These are phyloP conservation scores for Rhegmatorhina hoffmannsi DNA, from an alignment of 2,113 vertebrate genomes.

Conservation along the genomic window DNA sequence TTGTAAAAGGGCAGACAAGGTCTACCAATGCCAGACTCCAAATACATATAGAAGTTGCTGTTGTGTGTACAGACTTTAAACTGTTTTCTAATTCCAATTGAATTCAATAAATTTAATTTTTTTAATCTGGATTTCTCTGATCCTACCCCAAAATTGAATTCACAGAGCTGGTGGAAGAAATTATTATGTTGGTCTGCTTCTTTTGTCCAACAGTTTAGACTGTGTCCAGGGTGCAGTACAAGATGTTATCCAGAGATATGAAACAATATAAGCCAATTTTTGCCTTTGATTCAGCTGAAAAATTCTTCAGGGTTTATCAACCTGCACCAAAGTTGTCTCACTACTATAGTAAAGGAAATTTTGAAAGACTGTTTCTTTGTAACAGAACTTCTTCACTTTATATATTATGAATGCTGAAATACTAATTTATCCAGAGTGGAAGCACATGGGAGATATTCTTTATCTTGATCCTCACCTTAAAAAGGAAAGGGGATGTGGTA, in stretches of 20 bases:
- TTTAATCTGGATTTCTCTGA: background rate
- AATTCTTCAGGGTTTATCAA: background rate
- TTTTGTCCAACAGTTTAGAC: background rate
- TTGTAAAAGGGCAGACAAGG: background rate
- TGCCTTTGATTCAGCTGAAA: background rate
- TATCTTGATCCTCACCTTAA: background rate
- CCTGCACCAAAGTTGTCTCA: background rate
- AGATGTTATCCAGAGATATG: background rate
- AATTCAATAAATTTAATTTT: constrained; percentile 19
- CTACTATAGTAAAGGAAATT: background rate
- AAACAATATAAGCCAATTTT: background rate
- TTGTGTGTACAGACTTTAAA: background rate
- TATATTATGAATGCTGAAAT: background rate
- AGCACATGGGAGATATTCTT: background rate
- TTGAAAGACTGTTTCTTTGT: background rate
- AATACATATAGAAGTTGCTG: background rate
- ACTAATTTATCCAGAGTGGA: background rate
- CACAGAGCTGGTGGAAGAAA: background rate
- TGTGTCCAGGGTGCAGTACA: background rate
- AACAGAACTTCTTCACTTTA: background rate
- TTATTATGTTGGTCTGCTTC: background rate
- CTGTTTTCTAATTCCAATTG: background rate
- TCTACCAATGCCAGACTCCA: background rate
- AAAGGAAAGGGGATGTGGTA: background rate
- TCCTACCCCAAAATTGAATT: background rate